Evolutionary conservation across 2,113 vertebrate species (phyloP), one percentile per base, ranked within the genome.

Genomic region (Lepisosteus osseus): DNA sequence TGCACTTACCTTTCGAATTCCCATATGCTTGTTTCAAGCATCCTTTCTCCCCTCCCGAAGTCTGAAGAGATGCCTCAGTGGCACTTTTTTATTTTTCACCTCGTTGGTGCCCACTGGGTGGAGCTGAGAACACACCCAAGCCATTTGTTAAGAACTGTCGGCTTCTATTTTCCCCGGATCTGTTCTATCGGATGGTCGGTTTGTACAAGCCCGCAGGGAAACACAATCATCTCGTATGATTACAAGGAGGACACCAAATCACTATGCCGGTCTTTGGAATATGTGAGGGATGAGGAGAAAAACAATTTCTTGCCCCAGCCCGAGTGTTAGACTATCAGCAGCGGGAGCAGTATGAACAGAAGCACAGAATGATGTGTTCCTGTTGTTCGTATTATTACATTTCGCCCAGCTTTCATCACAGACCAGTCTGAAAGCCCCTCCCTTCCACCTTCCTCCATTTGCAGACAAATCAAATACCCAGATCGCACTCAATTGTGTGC

Each of bases 171-270:
- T 67, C 63, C 42, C 7, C 68, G 68, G 74, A 64, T 44, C 54
- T 59, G 68, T 51, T 81, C 77, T 68, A 75, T 76, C 74, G 44
- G 15, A 74, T 8, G 64, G 66, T 67, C 65, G 72, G 81, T 75
- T 65, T 75, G 77, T 73, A 81, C 75, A 81, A 68, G 77, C 70
- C 73, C 71, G 65, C 72, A 71, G 76, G 81, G 78, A 74, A 57
- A 79, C 63, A 51, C 5, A 78, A 67, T 64, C 74, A 72, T 81
- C 80, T 77, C 63, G 77, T 76, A 81, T 79, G 76, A 75, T 81
- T 81, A 72, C 70, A 75, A 77, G 80, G 84, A 86, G 76, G 71
- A 71, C 74, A 68, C 73, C 65, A 29, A 29, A 29, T 29, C 2
- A 29, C 29, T 29, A 29, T 29, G 29, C 29, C 2, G 29, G 29